Conservation (phyloP, 2,888 invertebrate species). For the Pyralis farinalis region DNA sequence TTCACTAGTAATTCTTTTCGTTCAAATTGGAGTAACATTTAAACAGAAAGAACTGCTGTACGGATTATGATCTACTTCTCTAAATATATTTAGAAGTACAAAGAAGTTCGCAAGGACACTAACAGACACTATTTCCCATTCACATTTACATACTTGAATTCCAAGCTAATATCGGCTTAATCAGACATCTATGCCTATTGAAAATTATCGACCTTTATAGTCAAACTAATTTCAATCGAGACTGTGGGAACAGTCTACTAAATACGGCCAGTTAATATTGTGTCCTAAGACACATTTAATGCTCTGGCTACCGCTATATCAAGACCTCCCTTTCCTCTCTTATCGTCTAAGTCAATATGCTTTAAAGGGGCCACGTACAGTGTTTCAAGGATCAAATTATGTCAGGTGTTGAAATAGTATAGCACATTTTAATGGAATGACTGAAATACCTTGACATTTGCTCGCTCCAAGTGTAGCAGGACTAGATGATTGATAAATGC, state of each 20-base stretch:
- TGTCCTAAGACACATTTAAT: slow-evolving; percentile 8
- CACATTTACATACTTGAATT: no score
- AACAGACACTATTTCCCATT: no score
- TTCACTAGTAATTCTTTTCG: no score
- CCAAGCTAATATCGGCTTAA: no score
- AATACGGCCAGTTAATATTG: slow-evolving; percentile 12
- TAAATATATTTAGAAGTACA: no score
- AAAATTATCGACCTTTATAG: slow-evolving; percentile 26
- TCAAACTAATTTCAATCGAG: slow-evolving; percentile 30
- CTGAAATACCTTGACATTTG: slow-evolving; percentile 62
- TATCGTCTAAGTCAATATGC: neutral
- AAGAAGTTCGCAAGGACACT: no score
- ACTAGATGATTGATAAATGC: slow-evolving; percentile 43
- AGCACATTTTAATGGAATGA: slow-evolving; percentile 44
- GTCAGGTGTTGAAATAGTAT: slow-evolving; percentile 31
- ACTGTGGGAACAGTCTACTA: slow-evolving; percentile 33
- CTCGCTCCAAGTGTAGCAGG: slow-evolving; percentile 23
- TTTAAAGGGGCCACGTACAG: neutral
- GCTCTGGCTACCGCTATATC: slow-evolving; percentile 8
- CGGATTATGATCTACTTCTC: no score
- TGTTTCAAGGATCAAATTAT: slow-evolving; percentile 29
- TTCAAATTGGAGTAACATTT: no score
- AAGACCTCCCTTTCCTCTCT: slow-evolving; percentile 5
- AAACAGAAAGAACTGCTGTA: no score
- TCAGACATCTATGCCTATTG: neutral